Conservation (phyloP, 2,888 invertebrate species). For the Drosophila infuscata region DNA sequence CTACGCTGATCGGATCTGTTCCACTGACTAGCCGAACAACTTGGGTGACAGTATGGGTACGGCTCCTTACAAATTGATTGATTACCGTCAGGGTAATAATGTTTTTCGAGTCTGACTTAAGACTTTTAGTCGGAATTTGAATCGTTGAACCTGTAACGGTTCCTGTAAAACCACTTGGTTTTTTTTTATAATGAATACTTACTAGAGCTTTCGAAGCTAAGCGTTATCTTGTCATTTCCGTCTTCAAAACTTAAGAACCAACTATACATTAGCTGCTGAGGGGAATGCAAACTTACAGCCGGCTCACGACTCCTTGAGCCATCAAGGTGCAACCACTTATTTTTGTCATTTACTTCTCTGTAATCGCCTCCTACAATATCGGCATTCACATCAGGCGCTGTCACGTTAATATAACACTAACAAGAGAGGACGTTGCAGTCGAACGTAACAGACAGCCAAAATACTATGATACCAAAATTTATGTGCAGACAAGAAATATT, state of each 20-base stretch:
- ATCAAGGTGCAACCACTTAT: constrained; percentile 21
- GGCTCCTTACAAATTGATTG: not conserved
- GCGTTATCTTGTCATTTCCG: not conserved
- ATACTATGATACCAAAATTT: no score
- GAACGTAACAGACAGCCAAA: no score
- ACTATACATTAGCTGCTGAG: constrained; percentile 24
- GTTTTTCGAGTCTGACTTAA: not conserved
- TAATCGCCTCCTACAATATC: constrained; percentile 27
- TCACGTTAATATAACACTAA: constrained; percentile 40
- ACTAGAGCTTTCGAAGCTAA: constrained; percentile 13
- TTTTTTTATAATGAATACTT: not conserved
- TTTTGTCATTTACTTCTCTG: constrained; percentile 13
- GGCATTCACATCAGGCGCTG: constrained; percentile 20
- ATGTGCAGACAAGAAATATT: no score
- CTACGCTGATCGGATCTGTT: not conserved
- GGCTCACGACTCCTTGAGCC: constrained; percentile 45
- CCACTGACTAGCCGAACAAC: not conserved
- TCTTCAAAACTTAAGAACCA: constrained; percentile 18
- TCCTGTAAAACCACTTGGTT: not conserved
- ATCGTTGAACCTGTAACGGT: constrained; percentile 12
- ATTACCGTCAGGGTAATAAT: constrained; percentile 19
- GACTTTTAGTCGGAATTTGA: not conserved
- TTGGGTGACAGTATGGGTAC: constrained; percentile 9
- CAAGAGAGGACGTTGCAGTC: no score
- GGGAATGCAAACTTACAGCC: not conserved